These are phyloP conservation scores for Siphonodentalium dalli DNA, from an alignment of 2,888 invertebrate species.

Conservation along the genomic window DNA sequence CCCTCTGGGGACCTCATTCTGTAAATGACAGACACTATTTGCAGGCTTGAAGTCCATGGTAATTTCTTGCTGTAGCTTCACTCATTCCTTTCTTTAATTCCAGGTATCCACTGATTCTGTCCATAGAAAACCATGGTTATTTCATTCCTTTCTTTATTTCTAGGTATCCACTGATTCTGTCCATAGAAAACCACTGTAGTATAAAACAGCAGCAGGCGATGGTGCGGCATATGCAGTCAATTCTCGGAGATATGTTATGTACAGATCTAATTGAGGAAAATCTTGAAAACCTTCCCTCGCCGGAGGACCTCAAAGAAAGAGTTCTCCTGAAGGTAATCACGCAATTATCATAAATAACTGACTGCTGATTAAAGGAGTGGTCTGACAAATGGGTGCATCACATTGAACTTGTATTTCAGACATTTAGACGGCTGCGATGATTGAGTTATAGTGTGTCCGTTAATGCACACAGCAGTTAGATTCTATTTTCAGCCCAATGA, in stretches of 20 bases:
- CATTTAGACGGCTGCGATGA: no score
- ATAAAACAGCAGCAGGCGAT: slow-evolving; percentile 66
- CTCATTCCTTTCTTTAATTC: slow-evolving; percentile 11
- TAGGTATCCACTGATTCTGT: slow-evolving; percentile 69
- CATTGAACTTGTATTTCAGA: no score
- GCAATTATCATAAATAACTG: no score
- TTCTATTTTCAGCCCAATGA: no score
- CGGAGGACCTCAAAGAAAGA: slow-evolving; percentile 61
- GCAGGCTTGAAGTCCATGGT: no score
- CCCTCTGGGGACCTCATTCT: no score
- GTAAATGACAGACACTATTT: no score
- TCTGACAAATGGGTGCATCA: no score
- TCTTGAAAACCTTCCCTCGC: slow-evolving; percentile 55
- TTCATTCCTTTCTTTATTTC: slow-evolving; percentile 18
- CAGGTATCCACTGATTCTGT: slow-evolving; percentile 65
- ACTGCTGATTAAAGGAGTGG: no score
- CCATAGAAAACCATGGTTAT: slow-evolving; percentile 65
- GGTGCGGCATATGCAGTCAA: slow-evolving; percentile 56
- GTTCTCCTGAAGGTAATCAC: slow-evolving; percentile 64
- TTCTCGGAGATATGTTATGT: slow-evolving; percentile 62
- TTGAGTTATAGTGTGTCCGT: no score
- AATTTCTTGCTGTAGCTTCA: no score
- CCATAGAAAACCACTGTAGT: slow-evolving; percentile 68
- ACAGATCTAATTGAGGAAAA: slow-evolving; percentile 37
- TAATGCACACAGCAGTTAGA: no score